Conservation (phyloP, 2,113 vertebrate genomes). For the Pelobates fuscus region DNA sequence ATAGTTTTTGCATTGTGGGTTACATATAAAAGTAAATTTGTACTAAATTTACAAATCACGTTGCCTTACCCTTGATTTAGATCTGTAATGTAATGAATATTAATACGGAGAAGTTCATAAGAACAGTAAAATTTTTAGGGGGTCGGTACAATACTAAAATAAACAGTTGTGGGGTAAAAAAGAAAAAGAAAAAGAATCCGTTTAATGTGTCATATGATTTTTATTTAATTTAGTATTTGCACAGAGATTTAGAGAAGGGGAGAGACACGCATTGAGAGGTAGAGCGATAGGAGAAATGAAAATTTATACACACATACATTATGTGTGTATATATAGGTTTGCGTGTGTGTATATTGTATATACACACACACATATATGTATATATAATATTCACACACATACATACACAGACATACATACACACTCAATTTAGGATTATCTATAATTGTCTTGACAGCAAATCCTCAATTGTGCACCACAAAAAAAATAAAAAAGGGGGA, state of each 20-base stretch:
- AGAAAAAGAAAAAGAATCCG: background rate
- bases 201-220: conserved; percentile 24
- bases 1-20: too few species aligned
- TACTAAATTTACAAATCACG: too few species aligned
- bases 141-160: too few species aligned
- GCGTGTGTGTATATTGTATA: conserved; percentile 39
- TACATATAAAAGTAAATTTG: too few species aligned
- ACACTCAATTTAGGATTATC: too few species aligned
- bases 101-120: too few species aligned
- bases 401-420: too few species aligned
- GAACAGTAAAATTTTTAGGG: too few species aligned
- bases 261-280: conserved; percentile 36
- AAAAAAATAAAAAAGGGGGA: too few species aligned
- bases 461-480: conserved; percentile 32
- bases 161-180: background rate
- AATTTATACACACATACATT: conserved; percentile 39
- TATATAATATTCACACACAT: conserved; percentile 16
- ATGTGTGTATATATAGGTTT: conserved; percentile 11
- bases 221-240: conserved; percentile 51
- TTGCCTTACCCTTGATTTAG: too few species aligned
- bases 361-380: conserved; percentile 29
- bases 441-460: conserved; percentile 13
- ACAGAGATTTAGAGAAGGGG: conserved; percentile 16
- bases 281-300: conserved; percentile 33
- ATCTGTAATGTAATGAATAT: too few species aligned